Evolutionary conservation across 2,797 vertebrate genomes (phyloP).

Genomic region (Danio jaintianensis): DNA sequence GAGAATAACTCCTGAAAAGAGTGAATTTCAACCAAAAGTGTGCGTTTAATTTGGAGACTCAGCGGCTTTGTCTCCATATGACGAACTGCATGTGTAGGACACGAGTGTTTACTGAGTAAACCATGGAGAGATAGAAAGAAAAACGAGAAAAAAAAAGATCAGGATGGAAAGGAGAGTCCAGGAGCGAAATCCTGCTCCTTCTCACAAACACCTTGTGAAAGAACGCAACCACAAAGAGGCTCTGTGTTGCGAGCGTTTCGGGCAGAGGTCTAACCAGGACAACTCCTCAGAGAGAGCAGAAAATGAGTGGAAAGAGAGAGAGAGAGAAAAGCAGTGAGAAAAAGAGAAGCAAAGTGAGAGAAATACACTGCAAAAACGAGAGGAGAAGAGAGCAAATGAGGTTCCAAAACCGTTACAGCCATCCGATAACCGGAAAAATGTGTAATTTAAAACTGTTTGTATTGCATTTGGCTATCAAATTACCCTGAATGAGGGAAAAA

Average conservation of each 20-base stretch:
- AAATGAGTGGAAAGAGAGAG: conserved; percentile 36
- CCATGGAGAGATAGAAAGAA: conserved; percentile 52
- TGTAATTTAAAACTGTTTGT: conserved; percentile 70
- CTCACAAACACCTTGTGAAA: conserved; percentile 76
- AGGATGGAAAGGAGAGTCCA: conserved; percentile 61
- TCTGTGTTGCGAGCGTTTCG: conserved; percentile 73
- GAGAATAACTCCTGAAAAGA: not conserved
- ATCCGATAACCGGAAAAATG: conserved; percentile 67
- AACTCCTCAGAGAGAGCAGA: conserved; percentile 72
- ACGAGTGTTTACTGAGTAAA: conserved; percentile 68
- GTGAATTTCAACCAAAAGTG: conserved; percentile 13
- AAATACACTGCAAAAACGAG: not conserved
- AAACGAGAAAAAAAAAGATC: conserved; percentile 40
- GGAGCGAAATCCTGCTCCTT: conserved; percentile 71
- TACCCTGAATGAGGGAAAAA: conserved; percentile 63
- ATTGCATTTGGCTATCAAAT: conserved; percentile 72
- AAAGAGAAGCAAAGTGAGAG: conserved; percentile 36
- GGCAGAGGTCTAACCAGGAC: conserved; percentile 73
- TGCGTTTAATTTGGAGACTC: conserved; percentile 25
- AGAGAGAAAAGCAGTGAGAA: conserved; percentile 37
- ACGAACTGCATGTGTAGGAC: conserved; percentile 66
- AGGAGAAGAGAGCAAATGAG: conserved; percentile 33
- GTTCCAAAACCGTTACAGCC: conserved; percentile 68
- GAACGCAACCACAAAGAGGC: conserved; percentile 73
- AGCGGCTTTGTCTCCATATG: conserved; percentile 60